Evolutionary conservation across 1,140 invertebrate genomes (phyloP), one percentile per base, ranked within the genome.

Genomic region (Rhyacophila brunnea): DNA sequence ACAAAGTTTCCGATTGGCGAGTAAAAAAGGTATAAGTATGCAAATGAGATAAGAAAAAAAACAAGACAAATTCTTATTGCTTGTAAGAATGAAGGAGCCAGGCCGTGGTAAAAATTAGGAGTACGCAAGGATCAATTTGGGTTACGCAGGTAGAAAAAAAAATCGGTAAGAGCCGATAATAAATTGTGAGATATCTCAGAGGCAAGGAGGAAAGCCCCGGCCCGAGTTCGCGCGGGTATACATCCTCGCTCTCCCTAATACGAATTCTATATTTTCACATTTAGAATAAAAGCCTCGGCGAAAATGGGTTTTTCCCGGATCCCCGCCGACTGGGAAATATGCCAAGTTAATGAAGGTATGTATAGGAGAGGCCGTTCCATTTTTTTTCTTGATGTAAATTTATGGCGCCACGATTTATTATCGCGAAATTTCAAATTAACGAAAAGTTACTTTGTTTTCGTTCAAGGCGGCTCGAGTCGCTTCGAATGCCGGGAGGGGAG

Each of bases 321-420:
- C 13, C 19, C 32, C 10, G 55, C 55, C 55, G 38, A 55, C 42
- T 47, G 44, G 52, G 52, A 46, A 55, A 36, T 36, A 14, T 44
- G 55, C 47, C 57, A 52, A 59, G 20, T 52, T 59, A 59, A 59
- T 45, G 43, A 59, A 51, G 51, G 38, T 59, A 59, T 46, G 38
- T 59, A 59, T 46, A 19, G 48, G 43, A 59, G 32, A 45, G 42
- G 51, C 38, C 20, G 42, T 46, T 46, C 36, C 57, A 59, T 59
- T 59, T 59, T 28, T 28, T 59, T 59, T 52, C 48, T 59, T 52
- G 48, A 59, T 59, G 9, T 52, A 44, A 59, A 59, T 59, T 59
- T 52, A 59, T 38, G 57, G 45, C 48, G 38, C 20, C 5, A 14
- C 44, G 48, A 51, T 45, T 59, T 52, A 52, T 51, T 59, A 36